Conservation (phyloP, 2,797 vertebrate species). For the Arrhamphus sclerolepis region DNA sequence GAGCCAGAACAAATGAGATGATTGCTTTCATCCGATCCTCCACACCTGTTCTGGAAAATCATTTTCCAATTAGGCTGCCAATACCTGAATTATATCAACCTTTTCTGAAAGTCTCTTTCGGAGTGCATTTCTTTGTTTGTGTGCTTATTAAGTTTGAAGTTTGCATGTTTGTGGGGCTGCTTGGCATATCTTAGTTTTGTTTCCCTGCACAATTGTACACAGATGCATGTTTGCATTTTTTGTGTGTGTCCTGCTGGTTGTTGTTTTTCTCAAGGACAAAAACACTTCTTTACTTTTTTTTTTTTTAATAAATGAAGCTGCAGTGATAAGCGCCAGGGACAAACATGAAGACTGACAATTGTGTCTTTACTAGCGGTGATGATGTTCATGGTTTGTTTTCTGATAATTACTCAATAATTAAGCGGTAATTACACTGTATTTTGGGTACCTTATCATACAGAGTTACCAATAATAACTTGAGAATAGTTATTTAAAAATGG, state of each 20-base stretch:
- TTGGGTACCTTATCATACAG: no score
- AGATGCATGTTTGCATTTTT: no score
- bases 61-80: slow-evolving; percentile 29
- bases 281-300: slow-evolving; percentile 35
- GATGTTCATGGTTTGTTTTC: no score
- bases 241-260: slow-evolving; percentile 25
- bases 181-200: not conserved
- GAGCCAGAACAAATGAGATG: slow-evolving; percentile 23
- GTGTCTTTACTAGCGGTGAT: slow-evolving; percentile 20
- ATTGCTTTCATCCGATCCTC: slow-evolving; percentile 32
- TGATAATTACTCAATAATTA: no score
- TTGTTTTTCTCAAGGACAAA: slow-evolving; percentile 52
- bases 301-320: slow-evolving; percentile 23
- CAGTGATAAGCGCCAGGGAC: slow-evolving; percentile 30
- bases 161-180: not conserved
- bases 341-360: slow-evolving; percentile 13
- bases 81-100: slow-evolving; percentile 40
- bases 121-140: slow-evolving; percentile 10
- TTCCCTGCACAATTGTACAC: not conserved
- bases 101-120: slow-evolving; percentile 38
- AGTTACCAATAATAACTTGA: no score
- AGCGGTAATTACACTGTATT: no score
- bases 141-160: slow-evolving; percentile 1
- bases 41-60: slow-evolving; percentile 52
- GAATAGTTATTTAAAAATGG: not conserved